phyloP scores from a whole-genome alignment of 2,113 vertebrate species.

The Chaetura pelagica region DNA sequence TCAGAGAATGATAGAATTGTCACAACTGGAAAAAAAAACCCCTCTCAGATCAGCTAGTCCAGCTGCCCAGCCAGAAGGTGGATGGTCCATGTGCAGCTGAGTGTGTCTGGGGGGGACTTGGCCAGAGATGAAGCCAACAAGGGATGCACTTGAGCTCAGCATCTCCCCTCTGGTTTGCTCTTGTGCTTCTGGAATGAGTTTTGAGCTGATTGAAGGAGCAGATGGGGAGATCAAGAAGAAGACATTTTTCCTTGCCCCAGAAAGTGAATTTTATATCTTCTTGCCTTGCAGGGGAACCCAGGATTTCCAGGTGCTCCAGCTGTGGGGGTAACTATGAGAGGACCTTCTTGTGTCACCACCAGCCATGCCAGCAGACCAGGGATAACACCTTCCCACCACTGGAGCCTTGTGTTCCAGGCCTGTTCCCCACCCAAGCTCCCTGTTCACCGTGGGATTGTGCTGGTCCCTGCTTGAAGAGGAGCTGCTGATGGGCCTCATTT shows the following conservation, averaged over 20 bases:
- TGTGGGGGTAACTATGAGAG: constrained; percentile 79
- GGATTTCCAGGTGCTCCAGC: constrained; percentile 85
- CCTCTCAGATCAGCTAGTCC: too few species aligned
- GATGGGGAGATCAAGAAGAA: not conserved
- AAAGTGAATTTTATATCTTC: not conserved
- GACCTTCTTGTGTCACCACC: not conserved
- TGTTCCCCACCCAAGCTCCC: not conserved
- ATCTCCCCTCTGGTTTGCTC: not conserved
- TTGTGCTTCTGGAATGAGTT: not conserved
- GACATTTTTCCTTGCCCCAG: not conserved
- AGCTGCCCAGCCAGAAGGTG: too few species aligned
- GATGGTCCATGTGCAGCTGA: not conserved
- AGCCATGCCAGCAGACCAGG: not conserved
- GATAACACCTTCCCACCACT: not conserved
- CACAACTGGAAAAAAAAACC: too few species aligned
- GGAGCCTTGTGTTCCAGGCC: not conserved
- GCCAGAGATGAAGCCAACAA: not conserved
- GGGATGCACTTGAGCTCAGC: not conserved
- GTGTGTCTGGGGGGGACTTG: not conserved
- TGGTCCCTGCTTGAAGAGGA: not conserved
- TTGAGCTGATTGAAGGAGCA: not conserved
- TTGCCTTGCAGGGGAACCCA: constrained; percentile 73
- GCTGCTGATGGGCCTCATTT: not conserved
- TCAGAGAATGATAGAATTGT: too few species aligned
- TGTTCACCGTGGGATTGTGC: not conserved